Percentiles rank a stretch among this genome's conserved stretches.
Evolutionary conservation across 1,140 invertebrate genomes (phyloP).

Genomic region (Drosophila bifasciata): DNA sequence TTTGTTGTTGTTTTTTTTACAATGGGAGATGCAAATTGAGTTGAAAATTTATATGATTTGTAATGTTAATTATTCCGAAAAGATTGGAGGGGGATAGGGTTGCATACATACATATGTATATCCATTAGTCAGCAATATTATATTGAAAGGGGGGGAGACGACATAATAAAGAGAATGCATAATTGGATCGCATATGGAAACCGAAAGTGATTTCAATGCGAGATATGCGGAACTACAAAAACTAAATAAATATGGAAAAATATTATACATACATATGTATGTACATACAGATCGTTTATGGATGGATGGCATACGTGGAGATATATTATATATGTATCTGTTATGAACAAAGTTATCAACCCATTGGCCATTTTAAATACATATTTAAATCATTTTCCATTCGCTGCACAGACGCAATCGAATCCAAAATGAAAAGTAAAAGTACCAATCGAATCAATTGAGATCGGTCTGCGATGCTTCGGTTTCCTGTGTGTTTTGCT

Average conservation of each 20-base stretch:
- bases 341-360: conserved; percentile 61
- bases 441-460: conserved; percentile 45
- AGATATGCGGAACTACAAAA: conserved; percentile 62
- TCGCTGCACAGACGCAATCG: conserved; percentile 22
- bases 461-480: conserved; percentile 12
- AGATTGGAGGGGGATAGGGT: conserved; percentile 9
- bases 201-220: conserved; percentile 56
- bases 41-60: conserved; percentile 72
- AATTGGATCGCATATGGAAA: conserved; percentile 49
- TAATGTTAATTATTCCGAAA: conserved; percentile 71
- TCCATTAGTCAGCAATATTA: conserved; percentile 67
- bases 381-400: conserved; percentile 66
- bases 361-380: conserved; percentile 53
- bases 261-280: conserved; percentile 17
- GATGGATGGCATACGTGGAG: too few species aligned
- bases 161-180: conserved; percentile 62
- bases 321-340: conserved; percentile 28
- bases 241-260: conserved; percentile 3
- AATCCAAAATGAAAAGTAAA: conserved; percentile 58
- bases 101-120: conserved; percentile 1
- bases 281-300: too few species aligned
- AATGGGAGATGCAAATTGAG: conserved; percentile 66
- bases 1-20: conserved; percentile 28
- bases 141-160: conserved; percentile 18
- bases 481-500: conserved; percentile 21